These are phyloP conservation scores for Drosophila yakuba DNA, from an alignment of 1,140 invertebrate species.

Conservation along the genomic window DNA sequence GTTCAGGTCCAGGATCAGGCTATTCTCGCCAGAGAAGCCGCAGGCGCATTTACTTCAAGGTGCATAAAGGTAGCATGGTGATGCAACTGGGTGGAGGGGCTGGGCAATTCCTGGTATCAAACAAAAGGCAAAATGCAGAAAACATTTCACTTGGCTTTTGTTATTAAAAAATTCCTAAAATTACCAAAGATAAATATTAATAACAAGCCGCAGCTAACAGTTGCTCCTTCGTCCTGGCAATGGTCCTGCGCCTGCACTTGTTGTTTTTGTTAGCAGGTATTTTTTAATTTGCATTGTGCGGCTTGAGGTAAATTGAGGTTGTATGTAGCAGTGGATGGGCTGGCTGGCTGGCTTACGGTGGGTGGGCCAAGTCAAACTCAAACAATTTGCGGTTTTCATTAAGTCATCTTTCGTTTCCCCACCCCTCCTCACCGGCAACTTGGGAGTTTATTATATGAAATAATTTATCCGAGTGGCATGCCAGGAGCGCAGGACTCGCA, in stretches of 20 bases:
- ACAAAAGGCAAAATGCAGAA: conserved; percentile 64
- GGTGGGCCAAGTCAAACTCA: conserved; percentile 58
- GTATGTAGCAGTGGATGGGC: neutral
- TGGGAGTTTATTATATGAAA: conserved; percentile 79
- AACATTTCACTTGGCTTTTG: conserved; percentile 72
- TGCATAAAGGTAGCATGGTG: conserved; percentile 6
- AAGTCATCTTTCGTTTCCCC: conserved; percentile 58
- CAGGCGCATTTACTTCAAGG: conserved; percentile 47
- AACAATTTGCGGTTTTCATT: conserved; percentile 83
- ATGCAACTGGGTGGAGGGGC: neutral
- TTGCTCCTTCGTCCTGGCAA: conserved; percentile 42
- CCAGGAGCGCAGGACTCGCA: conserved; percentile 25
- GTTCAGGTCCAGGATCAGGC: conserved; percentile 39
- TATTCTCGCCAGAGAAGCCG: conserved; percentile 9
- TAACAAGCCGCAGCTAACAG: conserved; percentile 73
- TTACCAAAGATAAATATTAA: conserved; percentile 83
- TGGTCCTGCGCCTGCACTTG: conserved; percentile 32
- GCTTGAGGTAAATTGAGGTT: conserved; percentile 27
- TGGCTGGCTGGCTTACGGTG: neutral
- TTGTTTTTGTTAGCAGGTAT: conserved; percentile 54
- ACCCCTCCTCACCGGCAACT: conserved; percentile 4
- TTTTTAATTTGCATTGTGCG: conserved; percentile 76
- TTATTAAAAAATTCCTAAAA: conserved; percentile 84
- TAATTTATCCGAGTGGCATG: conserved; percentile 73
- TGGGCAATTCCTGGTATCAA: conserved; percentile 38